Evolutionary conservation across 2,113 vertebrate species (phyloP).

Genomic region (Gallinago paraguaiae): DNA sequence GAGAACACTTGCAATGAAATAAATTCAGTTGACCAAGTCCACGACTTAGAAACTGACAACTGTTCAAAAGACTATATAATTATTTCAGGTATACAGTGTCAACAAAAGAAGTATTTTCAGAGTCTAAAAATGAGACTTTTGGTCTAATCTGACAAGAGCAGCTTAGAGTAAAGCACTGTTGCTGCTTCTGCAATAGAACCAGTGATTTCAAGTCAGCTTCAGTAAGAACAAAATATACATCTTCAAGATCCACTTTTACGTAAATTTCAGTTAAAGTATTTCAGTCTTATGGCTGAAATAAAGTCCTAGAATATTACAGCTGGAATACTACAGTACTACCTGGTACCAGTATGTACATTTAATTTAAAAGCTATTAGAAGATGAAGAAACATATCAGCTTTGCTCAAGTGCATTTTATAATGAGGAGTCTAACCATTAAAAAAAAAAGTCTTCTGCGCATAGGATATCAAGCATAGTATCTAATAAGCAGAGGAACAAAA

Average conservation of each 20-base stretch:
- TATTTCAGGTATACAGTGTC: not conserved
- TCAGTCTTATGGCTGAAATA: not conserved
- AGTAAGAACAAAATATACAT: not conserved
- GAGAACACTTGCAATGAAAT: not conserved
- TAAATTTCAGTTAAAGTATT: not conserved
- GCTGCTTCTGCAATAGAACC: not conserved
- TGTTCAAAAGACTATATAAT: not conserved
- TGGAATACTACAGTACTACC: not conserved
- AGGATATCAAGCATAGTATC: accelerated
- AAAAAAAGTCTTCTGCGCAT: not conserved
- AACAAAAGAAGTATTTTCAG: not conserved
- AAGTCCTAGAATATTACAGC: not conserved
- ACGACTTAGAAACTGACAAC: not conserved
- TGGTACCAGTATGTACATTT: not conserved
- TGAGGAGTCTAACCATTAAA: not conserved
- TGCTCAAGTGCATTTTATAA: not conserved
- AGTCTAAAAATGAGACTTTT: not conserved
- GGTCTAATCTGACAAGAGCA: not conserved
- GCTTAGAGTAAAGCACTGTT: not conserved
- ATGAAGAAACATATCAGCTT: not conserved
- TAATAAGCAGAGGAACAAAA: not conserved
- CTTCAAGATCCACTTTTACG: not conserved
- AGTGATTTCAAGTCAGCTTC: not conserved
- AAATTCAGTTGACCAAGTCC: not conserved
- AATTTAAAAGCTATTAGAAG: not conserved